Evolutionary conservation across 2,113 vertebrate genomes (phyloP), one percentile per base, ranked within the genome.

Genomic region (Amphiprion ocellaris): DNA sequence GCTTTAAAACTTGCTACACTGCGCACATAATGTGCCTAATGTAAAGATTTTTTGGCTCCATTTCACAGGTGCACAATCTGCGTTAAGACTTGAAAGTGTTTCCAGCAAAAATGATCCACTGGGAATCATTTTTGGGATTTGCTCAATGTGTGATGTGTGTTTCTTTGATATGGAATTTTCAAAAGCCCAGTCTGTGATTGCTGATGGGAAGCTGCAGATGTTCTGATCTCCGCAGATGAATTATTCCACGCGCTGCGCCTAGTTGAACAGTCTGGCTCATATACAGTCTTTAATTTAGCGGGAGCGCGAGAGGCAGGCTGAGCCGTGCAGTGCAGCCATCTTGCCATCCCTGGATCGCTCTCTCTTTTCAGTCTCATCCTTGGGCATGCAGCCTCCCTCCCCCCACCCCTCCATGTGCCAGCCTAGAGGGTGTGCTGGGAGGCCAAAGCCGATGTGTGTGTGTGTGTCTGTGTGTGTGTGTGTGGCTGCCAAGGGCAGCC

Each of bases 331-430:
- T 9, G 84, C 82, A 55, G 87, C 89, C 90, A 92, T 92, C 77
- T 92, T 92, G 71, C 87, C 62, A 71, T 86, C 82, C 69, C 58
- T 44, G 50, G 77, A 84, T 88, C 41, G 17, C 62, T 69, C 77
- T 82, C 67, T 88, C 82, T 81, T 83, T 79, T 75, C 62, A 74
- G 81, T 74, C 82, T 84, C 84, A 88, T 89, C 86, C 68, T 89
- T 76, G 81, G 88, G 82, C 84, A 85, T 37, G 68, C 63, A 67
- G 83, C 74, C 72, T 81, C 89, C 82, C 86, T 77, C 74, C 71
- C 89, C 87, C 85, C 80, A 74, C 75, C 5, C 17, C 75, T 88
- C 92, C 86, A 88, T 93, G 90, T 92, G 86, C 88, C 90, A 91
- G 85, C 89, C 91, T 82, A 33, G 78, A 91, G 91, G 90, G 86